These are phyloP conservation scores for Syrphus vitripennis DNA, from an alignment of 2,888 invertebrate genomes.

Conservation along the genomic window DNA sequence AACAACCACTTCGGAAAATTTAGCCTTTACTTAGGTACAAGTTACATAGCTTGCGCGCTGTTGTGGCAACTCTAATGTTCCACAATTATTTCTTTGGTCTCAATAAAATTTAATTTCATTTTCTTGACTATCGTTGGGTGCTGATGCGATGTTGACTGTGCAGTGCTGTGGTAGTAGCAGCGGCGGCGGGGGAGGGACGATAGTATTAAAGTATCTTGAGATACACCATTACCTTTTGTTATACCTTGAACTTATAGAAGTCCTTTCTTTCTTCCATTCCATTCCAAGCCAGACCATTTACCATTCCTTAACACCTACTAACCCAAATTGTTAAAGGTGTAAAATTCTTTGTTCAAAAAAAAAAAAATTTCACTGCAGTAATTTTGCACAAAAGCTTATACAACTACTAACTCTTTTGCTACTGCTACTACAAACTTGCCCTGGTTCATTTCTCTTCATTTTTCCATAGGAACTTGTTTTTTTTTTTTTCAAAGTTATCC, in stretches of 20 bases:
- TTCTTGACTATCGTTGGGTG: neutral
- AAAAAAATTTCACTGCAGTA: constrained; percentile 60
- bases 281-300: neutral
- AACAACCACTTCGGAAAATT: constrained; percentile 14
- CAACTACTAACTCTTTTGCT: constrained; percentile 12
- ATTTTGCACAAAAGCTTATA: constrained; percentile 62
- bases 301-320: constrained; percentile 13
- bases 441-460: constrained; percentile 53
- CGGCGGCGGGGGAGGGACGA: no score
- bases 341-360: constrained; percentile 24
- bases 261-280: neutral
- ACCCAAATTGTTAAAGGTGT: constrained; percentile 26
- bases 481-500: constrained; percentile 18
- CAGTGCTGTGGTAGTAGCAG: neutral
- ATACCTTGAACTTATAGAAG: constrained; percentile 10
- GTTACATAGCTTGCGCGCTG: neutral
- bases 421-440: constrained; percentile 32
- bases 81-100: constrained; percentile 7
- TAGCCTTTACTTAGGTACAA: neutral
- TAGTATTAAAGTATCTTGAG: neutral
- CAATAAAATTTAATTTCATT: constrained; percentile 24
- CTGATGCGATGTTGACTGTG: neutral
- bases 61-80: constrained; percentile 36
- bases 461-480: neutral
- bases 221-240: constrained; percentile 16